Conservation (phyloP, 2,888 invertebrate species). For the Leptinotarsa tumamoca region DNA sequence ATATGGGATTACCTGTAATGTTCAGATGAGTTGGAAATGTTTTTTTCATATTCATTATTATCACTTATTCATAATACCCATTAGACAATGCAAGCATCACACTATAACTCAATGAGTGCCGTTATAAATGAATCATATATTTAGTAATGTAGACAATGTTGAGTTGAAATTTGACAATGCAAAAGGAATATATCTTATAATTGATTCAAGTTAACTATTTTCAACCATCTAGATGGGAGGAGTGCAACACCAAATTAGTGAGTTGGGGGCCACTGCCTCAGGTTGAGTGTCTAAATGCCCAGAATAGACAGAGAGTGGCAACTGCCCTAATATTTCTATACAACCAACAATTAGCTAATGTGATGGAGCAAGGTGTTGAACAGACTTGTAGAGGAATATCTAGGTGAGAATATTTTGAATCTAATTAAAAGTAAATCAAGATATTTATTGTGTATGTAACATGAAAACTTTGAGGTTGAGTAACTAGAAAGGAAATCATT, state of each 20-base stretch:
- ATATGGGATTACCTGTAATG: too few relatives aligned
- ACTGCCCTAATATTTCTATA: conserved; percentile 89
- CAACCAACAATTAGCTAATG: conserved; percentile 84
- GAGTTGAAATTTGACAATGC: too few relatives aligned
- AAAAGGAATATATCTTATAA: neutral
- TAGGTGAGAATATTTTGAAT: conserved; percentile 69
- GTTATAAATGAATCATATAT: too few relatives aligned
- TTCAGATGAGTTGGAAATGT: too few relatives aligned
- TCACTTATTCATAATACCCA: too few relatives aligned
- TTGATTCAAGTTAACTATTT: neutral
- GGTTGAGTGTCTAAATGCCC: conserved; percentile 90
- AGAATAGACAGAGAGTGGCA: conserved; percentile 91
- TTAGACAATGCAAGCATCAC: too few relatives aligned
- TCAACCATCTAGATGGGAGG: conserved; percentile 73
- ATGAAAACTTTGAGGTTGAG: too few relatives aligned
- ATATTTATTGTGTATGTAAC: too few relatives aligned
- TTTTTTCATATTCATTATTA: too few relatives aligned
- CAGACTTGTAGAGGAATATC: conserved; percentile 85
- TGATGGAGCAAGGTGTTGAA: conserved; percentile 82
- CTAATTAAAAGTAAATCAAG: too few relatives aligned
- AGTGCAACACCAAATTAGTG: conserved; percentile 88
- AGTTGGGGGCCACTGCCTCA: conserved; percentile 93
- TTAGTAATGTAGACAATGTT: neutral
- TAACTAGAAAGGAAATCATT: too few relatives aligned
- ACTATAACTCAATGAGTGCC: too few relatives aligned